Percentiles rank a stretch among this genome's conserved stretches.
These are phyloP conservation scores for Amphipoea lucens DNA, from an alignment of 2,888 invertebrate species.

Conservation along the genomic window DNA sequence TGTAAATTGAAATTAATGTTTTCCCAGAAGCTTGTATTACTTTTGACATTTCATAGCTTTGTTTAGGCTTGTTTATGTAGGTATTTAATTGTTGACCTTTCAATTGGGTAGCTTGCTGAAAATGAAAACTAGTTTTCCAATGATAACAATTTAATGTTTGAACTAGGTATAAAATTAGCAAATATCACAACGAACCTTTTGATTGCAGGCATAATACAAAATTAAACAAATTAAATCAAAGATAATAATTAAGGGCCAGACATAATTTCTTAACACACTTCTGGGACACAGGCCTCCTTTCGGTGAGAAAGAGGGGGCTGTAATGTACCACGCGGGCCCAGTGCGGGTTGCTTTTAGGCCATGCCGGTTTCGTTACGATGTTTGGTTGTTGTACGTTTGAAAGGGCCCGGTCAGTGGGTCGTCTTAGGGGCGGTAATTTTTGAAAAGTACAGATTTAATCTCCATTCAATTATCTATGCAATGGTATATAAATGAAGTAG, in stretches of 20 bases:
- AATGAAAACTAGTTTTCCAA: constrained; percentile 16
- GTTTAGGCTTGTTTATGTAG: constrained; percentile 16
- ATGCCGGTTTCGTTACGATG: no score
- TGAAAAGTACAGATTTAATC: no score
- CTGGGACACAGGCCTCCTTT: no score
- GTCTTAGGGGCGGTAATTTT: no score
- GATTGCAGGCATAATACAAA: not conserved
- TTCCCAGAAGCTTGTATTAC: constrained; percentile 2
- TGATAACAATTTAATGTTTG: not conserved
- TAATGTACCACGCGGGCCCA: no score
- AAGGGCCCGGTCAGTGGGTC: no score
- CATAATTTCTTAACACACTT: not conserved
- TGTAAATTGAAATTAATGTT: not conserved
- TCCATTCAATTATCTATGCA: no score
- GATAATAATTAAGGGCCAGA: not conserved
- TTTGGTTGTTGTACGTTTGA: no score
- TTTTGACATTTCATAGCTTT: constrained; percentile 28
- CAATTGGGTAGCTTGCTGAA: constrained; percentile 30
- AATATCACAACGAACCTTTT: not conserved
- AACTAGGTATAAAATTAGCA: not conserved
- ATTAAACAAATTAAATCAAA: not conserved
- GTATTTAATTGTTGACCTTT: constrained; percentile 17
- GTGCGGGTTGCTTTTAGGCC: no score
- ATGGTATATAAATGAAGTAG: no score
- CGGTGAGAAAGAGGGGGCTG: no score